A percentile compares a stretch with the other conserved stretches of the same genome.
Conservation (phyloP, 2,113 vertebrate species). For the Hemibagrus wyckioides region DNA sequence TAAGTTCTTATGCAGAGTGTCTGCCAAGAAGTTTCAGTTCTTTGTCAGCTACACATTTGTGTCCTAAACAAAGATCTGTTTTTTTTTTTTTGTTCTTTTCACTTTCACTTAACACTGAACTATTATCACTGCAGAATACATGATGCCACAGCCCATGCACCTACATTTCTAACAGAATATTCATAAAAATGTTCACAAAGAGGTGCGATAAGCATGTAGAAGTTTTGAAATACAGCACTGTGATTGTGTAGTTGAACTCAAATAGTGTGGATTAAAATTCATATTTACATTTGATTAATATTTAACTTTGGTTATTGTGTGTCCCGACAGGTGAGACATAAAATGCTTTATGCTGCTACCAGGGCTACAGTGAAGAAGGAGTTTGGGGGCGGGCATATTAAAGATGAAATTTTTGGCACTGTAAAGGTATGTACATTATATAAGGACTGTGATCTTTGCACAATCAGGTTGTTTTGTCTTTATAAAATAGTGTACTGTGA, state of each 20-base stretch:
- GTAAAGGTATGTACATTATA: slow-evolving; percentile 74
- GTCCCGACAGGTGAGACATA: slow-evolving; percentile 84
- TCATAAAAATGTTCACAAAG: neutral
- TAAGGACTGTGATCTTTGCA: neutral
- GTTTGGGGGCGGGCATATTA: slow-evolving; percentile 95
- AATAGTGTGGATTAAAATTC: neutral
- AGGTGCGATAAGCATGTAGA: neutral
- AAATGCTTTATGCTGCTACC: slow-evolving; percentile 97
- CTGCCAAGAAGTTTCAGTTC: neutral
- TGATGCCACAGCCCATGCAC: neutral
- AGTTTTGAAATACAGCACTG: neutral
- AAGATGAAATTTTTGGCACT: slow-evolving; percentile 94
- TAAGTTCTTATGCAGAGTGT: neutral
- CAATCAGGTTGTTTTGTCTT: neutral
- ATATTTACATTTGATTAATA: neutral
- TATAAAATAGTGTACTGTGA: neutral
- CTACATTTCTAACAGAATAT: neutral
- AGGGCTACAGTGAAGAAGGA: slow-evolving; percentile 95
- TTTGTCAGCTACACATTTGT: neutral
- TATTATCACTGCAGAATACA: neutral
- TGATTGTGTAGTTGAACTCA: neutral
- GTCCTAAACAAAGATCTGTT: neutral
- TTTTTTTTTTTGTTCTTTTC: neutral
- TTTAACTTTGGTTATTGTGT: neutral
- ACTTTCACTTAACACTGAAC: neutral